Conservation (phyloP, 2,113 vertebrate species). For the Okapia johnstoni region DNA sequence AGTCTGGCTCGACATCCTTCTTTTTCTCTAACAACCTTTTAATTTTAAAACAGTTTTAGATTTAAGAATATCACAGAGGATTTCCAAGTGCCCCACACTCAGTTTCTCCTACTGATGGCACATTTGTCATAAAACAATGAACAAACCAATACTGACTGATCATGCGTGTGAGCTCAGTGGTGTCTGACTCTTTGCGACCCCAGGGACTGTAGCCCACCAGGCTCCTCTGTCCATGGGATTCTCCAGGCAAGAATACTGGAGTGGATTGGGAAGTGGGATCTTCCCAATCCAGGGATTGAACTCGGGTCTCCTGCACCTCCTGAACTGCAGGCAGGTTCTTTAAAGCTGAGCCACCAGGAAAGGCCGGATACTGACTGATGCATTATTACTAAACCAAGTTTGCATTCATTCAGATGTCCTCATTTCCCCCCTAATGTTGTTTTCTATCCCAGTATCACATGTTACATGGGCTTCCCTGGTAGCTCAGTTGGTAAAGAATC, state of each 20-base stretch:
- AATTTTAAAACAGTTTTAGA: not conserved
- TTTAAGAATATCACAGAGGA: not conserved
- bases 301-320: not conserved
- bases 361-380: not conserved
- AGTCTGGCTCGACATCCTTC: not conserved
- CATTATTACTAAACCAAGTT: not conserved
- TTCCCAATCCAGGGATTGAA: not conserved
- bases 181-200: not conserved
- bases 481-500: not conserved
- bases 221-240: not conserved
- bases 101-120: not conserved
- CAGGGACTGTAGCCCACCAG: not conserved
- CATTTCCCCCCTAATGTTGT: not conserved
- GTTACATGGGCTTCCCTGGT: not conserved
- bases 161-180: not conserved
- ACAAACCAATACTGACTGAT: not conserved
- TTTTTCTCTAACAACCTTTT: not conserved
- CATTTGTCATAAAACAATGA: not conserved
- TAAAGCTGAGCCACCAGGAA: not conserved
- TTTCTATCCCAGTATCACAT: not conserved
- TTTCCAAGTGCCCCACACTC: not conserved
- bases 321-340: not conserved
- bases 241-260: not conserved
- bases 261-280: too few species aligned
- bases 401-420: not conserved